phyloP scores from a whole-genome alignment of 1,140 invertebrate species.

The Lycorma delicatula region DNA sequence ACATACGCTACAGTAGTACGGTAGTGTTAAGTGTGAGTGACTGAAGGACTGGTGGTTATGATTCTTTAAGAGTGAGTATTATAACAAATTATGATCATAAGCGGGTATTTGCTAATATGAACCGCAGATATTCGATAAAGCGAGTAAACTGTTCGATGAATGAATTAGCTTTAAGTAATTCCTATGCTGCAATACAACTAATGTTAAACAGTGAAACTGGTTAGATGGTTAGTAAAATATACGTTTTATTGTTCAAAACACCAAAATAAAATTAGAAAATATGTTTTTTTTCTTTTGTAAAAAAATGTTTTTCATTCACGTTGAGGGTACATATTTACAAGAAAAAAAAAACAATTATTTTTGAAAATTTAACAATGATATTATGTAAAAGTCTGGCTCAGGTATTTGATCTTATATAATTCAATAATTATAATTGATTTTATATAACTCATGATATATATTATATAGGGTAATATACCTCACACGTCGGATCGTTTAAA shows the following conservation, averaged over 20 bases:
- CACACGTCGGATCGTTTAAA: background rate
- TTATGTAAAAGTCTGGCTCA: slow-evolving; percentile 1
- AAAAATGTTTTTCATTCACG: background rate
- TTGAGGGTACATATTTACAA: background rate
- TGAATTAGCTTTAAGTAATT: slow-evolving; percentile 16
- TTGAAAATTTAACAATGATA: background rate
- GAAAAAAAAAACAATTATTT: background rate
- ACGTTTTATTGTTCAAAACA: slow-evolving; percentile 3
- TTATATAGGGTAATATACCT: background rate
- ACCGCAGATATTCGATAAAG: background rate
- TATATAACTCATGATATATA: background rate
- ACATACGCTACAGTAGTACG: background rate
- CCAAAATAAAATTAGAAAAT: background rate
- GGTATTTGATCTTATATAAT: background rate
- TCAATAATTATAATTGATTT: background rate
- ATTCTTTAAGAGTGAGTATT: background rate
- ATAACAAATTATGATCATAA: background rate
- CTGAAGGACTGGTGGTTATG: background rate
- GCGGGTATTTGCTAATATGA: background rate
- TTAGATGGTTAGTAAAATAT: background rate
- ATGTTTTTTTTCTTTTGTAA: background rate
- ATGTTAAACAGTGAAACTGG: background rate
- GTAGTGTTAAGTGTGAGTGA: background rate
- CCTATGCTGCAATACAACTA: slow-evolving; percentile 12
- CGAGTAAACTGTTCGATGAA: slow-evolving; percentile 10